phyloP scores from a whole-genome alignment of 2,888 invertebrate species.

The Dendrolimus houi region DNA sequence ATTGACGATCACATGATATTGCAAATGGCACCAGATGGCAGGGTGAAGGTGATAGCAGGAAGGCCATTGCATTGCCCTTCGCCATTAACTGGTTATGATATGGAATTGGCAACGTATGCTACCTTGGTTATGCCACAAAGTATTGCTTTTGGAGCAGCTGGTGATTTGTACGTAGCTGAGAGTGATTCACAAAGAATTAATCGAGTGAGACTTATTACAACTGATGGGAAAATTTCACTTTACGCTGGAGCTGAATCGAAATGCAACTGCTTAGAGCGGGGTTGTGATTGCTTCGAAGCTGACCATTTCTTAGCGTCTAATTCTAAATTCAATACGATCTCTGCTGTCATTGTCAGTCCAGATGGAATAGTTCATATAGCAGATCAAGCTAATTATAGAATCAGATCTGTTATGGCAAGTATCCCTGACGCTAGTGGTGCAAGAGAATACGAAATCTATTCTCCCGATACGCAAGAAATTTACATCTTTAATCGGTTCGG shows the following conservation, averaged over 20 bases:
- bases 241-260: slow-evolving; percentile 96
- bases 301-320: slow-evolving; percentile 94
- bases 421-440: slow-evolving; percentile 90
- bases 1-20: slow-evolving; percentile 97
- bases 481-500: slow-evolving; percentile 96
- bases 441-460: slow-evolving; percentile 94
- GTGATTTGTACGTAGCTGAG: slow-evolving; percentile 95
- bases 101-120: slow-evolving; percentile 93
- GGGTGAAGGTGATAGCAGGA: slow-evolving; percentile 95
- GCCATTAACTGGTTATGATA: slow-evolving; percentile 85
- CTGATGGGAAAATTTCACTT: slow-evolving; percentile 94
- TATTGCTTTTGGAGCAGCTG: slow-evolving; percentile 94
- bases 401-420: slow-evolving; percentile 91
- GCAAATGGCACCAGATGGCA: slow-evolving; percentile 92
- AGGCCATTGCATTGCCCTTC: slow-evolving; percentile 94
- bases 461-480: slow-evolving; percentile 96
- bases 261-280: slow-evolving; percentile 93
- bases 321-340: slow-evolving; percentile 95
- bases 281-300: slow-evolving; percentile 94
- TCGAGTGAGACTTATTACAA: slow-evolving; percentile 91
- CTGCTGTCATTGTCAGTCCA: slow-evolving; percentile 93
- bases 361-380: slow-evolving; percentile 96
- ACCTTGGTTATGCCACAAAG: slow-evolving; percentile 95
- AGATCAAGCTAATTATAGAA: slow-evolving; percentile 94
- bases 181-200: slow-evolving; percentile 97